phyloP scores from a whole-genome alignment of 1,140 invertebrate genomes.

The Ladona fulva region DNA sequence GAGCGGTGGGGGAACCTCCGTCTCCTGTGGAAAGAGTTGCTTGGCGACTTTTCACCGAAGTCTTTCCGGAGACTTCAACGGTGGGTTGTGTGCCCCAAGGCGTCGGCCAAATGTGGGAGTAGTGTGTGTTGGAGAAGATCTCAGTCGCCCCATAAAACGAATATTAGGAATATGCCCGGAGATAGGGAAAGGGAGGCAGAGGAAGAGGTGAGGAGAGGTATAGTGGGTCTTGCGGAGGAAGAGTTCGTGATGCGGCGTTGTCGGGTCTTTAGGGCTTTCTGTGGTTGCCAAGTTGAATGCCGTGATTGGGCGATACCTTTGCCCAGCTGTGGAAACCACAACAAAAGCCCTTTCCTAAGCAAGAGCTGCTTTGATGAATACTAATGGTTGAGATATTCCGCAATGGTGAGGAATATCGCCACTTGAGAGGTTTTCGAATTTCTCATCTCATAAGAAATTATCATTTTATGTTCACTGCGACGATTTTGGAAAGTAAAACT shows the following conservation, averaged over 20 bases:
- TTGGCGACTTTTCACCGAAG: background rate
- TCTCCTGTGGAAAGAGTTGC: background rate
- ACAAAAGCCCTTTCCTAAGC: too few species aligned
- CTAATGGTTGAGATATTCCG: too few species aligned
- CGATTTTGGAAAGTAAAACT: too few species aligned
- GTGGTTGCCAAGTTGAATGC: background rate
- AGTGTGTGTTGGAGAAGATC: background rate
- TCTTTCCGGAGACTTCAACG: background rate
- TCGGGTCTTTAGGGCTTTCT: background rate
- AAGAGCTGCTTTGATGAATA: too few species aligned
- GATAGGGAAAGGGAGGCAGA: background rate
- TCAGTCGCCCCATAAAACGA: background rate
- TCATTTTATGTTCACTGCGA: too few species aligned
- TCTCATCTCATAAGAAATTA: too few species aligned
- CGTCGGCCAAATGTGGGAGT: conserved; percentile 1
- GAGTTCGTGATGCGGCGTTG: background rate
- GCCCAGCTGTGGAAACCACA: too few species aligned
- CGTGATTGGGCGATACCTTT: too few species aligned
- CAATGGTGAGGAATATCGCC: too few species aligned
- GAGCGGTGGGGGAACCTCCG: background rate
- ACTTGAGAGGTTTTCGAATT: too few species aligned
- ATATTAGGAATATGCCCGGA: background rate
- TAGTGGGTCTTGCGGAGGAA: background rate
- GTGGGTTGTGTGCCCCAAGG: background rate
- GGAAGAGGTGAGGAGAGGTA: background rate